Percentiles rank a stretch among this genome's conserved stretches.
Evolutionary conservation across 1,140 invertebrate genomes (phyloP).

Genomic region (Druon quercuslanigerum): DNA sequence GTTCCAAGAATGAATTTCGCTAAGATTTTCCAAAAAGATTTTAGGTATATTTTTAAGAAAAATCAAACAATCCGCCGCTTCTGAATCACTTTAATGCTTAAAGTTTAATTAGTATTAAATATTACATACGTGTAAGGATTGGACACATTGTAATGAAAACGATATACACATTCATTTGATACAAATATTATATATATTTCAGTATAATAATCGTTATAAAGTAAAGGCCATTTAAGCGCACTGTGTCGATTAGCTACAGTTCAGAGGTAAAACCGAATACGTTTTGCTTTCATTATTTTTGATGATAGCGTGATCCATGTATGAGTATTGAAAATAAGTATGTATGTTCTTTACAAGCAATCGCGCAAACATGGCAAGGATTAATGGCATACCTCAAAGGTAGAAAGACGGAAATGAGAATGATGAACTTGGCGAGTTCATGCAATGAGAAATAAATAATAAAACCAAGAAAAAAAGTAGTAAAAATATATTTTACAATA

Average conservation of each 20-base stretch:
- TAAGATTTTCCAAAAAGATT: too few relatives aligned
- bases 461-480: constrained; percentile 60
- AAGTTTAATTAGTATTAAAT: too few relatives aligned
- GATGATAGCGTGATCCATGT: constrained; percentile 52
- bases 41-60: too few relatives aligned
- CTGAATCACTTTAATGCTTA: too few relatives aligned
- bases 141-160: background rate
- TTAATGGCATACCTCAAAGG: constrained; percentile 65
- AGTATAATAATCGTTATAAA: constrained; percentile 65
- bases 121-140: background rate
- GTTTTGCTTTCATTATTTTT: constrained; percentile 41
- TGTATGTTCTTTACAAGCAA: constrained; percentile 54
- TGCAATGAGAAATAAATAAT: constrained; percentile 68
- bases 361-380: constrained; percentile 68
- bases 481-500: constrained; percentile 73
- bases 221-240: constrained; percentile 61
- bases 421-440: constrained; percentile 39
- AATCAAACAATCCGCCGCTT: too few relatives aligned
- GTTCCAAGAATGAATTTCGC: too few relatives aligned
- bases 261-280: constrained; percentile 57
- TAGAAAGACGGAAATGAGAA: constrained; percentile 47
- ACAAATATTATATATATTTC: constrained; percentile 68
- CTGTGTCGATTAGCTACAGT: constrained; percentile 55
- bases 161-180: constrained; percentile 45
- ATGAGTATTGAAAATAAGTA: constrained; percentile 66